phyloP scores from a whole-genome alignment of 53 echinoderm and acorn worm genomes.

The Echinarachnius parma region DNA sequence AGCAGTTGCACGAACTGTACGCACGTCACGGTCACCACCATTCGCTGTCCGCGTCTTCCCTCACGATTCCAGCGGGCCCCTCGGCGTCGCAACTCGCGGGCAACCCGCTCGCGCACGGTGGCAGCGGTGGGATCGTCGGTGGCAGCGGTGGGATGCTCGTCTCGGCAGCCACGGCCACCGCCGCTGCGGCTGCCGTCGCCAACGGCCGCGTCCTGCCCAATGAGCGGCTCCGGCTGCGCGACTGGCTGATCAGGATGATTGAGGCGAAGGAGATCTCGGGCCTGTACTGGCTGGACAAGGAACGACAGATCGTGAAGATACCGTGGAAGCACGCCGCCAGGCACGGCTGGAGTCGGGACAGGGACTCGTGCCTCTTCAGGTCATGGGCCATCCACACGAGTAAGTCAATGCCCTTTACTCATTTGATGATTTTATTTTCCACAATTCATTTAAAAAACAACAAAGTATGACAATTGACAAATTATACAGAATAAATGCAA shows the following conservation, averaged over 20 bases:
- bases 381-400: conserved; percentile 98
- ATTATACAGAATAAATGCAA: no score
- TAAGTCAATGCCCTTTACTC: conserved; percentile 62
- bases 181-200: conserved; percentile 10
- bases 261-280: conserved; percentile 65
- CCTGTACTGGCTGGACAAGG: conserved; percentile 80
- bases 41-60: background rate
- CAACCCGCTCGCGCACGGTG: conserved; percentile 2
- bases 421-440: no score
- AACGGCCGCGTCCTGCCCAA: conserved; percentile 47
- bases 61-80: background rate
- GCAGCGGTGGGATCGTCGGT: no score
- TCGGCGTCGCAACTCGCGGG: background rate
- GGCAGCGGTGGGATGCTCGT: background rate
- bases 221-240: conserved; percentile 86
- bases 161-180: conserved; percentile 6
- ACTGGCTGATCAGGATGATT: conserved; percentile 87
- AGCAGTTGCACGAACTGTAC: background rate
- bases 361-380: conserved; percentile 83
- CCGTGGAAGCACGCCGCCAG: conserved; percentile 99
- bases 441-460: no score
- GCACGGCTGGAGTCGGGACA: conserved; percentile 84
- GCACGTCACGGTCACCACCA: conserved; percentile 12
- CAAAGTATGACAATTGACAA: no score
- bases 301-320: conserved; percentile 73